These are phyloP conservation scores for Tachina grossa DNA, from an alignment of 2,888 invertebrate species.

Conservation along the genomic window DNA sequence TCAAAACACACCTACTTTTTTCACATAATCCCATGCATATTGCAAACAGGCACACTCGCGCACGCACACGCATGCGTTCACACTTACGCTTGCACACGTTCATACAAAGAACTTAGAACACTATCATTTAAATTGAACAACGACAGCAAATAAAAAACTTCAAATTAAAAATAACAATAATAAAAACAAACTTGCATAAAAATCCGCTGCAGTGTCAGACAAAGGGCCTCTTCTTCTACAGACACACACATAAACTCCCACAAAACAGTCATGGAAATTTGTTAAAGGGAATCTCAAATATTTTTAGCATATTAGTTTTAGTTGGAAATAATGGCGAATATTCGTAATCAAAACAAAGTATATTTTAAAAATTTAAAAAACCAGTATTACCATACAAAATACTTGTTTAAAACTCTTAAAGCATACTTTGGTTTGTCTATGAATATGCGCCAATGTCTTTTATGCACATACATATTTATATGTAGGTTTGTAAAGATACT, in stretches of 20 bases:
- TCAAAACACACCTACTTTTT: slow-evolving; percentile 71
- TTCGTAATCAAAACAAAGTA: no score
- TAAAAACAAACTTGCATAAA: slow-evolving; percentile 45
- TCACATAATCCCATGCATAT: slow-evolving; percentile 32
- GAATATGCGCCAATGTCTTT: no score
- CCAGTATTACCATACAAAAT: no score
- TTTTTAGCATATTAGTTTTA: background rate
- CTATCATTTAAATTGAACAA: slow-evolving; percentile 67
- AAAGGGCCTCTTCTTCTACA: slow-evolving; percentile 56
- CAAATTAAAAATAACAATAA: slow-evolving; percentile 47
- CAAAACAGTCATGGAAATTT: slow-evolving; percentile 21
- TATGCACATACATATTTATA: no score
- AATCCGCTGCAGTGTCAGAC: slow-evolving; percentile 62
- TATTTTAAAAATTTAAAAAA: no score
- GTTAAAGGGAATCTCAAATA: background rate
- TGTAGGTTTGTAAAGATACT: no score
- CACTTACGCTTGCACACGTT: slow-evolving; percentile 47
- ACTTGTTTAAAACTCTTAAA: no score
- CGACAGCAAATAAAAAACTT: slow-evolving; percentile 57
- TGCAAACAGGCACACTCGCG: slow-evolving; percentile 1
- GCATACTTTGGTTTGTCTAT: no score
- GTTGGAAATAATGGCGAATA: background rate
- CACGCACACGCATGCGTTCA: slow-evolving; percentile 13
- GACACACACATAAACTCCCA: slow-evolving; percentile 26
- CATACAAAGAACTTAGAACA: slow-evolving; percentile 39